Percentiles rank a stretch among this genome's conserved stretches.
Evolutionary conservation across 2,888 invertebrate species (phyloP).

Genomic region (Argyresthia goedartella): DNA sequence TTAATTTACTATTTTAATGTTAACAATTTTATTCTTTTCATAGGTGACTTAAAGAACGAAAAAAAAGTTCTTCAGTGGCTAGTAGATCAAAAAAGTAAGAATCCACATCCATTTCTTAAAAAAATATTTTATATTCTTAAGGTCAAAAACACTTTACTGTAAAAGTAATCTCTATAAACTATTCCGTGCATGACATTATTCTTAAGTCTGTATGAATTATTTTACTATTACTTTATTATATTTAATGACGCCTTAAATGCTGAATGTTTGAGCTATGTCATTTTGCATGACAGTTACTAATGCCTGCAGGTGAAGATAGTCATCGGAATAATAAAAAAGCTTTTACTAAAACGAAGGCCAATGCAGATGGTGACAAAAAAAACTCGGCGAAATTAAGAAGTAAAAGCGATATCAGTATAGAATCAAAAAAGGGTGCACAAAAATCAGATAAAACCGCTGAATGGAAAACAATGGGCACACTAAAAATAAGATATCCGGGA

Average conservation of each 20-base stretch:
- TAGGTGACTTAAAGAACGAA: conserved; percentile 95
- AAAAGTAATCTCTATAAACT: conserved; percentile 18
- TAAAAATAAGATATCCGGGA: conserved; percentile 19
- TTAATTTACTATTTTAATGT: neutral
- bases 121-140: conserved; percentile 24
- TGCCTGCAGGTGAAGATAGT: conserved; percentile 73
- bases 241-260: conserved; percentile 48
- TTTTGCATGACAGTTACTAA: conserved; percentile 73
- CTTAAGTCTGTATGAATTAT: conserved; percentile 23
- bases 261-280: conserved; percentile 70
- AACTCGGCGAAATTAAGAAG: conserved; percentile 37
- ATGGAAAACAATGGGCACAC: conserved; percentile 27
- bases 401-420: conserved; percentile 23
- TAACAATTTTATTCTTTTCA: conserved; percentile 58
- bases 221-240: conserved; percentile 36
- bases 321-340: conserved; percentile 55
- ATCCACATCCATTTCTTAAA: conserved; percentile 69
- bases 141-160: conserved; percentile 28
- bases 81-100: conserved; percentile 96
- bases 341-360: conserved; percentile 61
- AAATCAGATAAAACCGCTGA: conserved; percentile 12
- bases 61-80: conserved; percentile 96
- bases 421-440: conserved; percentile 15
- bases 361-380: conserved; percentile 61
- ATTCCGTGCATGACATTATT: conserved; percentile 68